phyloP scores from a whole-genome alignment of 2,113 vertebrate genomes.

The Aythya baeri region DNA sequence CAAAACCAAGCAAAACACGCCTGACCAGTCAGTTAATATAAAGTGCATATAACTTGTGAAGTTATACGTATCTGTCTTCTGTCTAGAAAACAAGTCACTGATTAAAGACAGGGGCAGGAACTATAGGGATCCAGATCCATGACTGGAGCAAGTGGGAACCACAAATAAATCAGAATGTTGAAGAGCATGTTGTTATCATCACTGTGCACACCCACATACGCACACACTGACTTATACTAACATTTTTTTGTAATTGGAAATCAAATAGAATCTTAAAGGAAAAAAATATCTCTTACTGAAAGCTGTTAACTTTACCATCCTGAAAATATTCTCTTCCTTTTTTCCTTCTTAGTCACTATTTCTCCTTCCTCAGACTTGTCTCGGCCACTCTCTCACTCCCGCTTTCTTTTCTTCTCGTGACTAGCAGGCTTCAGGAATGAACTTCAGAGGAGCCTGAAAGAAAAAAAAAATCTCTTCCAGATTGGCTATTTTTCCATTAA shows the following conservation, averaged over 20 bases:
- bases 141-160: background rate
- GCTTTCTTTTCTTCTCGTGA: background rate
- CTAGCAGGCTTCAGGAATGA: background rate
- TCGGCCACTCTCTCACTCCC: background rate
- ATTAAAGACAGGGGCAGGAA: background rate
- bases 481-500: background rate
- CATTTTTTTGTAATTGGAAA: background rate
- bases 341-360: background rate
- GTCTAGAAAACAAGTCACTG: background rate
- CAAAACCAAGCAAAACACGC: background rate
- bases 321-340: slow-evolving; percentile 21
- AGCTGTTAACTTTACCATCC: background rate
- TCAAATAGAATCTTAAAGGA: background rate
- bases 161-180: background rate
- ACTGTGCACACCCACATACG: background rate
- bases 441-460: slow-evolving; percentile 11
- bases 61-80: background rate
- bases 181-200: background rate
- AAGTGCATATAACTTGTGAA: background rate
- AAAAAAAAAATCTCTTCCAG: slow-evolving; percentile 36
- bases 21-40: background rate
- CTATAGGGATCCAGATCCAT: background rate
- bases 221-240: background rate
- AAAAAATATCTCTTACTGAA: background rate
- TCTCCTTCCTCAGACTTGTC: slow-evolving; percentile 18